These are phyloP conservation scores for Anthoscopus minutus DNA, from an alignment of 2,113 vertebrate species.

Conservation along the genomic window DNA sequence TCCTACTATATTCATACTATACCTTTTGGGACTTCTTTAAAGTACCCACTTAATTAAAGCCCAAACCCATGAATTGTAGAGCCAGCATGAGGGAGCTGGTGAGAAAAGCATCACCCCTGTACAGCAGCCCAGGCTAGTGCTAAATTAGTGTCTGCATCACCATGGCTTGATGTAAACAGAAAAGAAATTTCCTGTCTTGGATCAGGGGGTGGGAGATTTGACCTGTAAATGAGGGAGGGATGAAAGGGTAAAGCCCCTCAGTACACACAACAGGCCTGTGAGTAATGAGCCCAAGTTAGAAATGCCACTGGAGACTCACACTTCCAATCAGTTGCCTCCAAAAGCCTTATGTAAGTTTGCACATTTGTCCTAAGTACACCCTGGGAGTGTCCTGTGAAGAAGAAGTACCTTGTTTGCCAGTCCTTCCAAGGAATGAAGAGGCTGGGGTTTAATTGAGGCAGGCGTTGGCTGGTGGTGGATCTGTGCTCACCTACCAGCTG, in stretches of 20 bases:
- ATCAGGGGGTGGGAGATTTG: neutral
- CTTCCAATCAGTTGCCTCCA: neutral
- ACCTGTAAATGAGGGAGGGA: neutral
- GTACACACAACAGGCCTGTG: neutral
- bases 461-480: neutral
- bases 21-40: neutral
- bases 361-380: neutral
- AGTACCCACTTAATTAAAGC: neutral
- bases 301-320: neutral
- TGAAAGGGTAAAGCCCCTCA: neutral
- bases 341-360: neutral
- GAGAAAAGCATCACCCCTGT: neutral
- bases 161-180: neutral
- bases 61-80: neutral
- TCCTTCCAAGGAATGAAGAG: neutral
- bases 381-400: neutral
- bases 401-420: neutral
- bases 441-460: neutral
- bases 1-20: too few relatives aligned
- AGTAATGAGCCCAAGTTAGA: neutral
- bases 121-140: neutral
- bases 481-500: neutral
- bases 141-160: constrained; percentile 1
- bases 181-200: neutral
- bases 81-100: neutral